Base-by-base conservation (phyloP, 2,797 vertebrate genomes). In the Bradypus variegatus region DNA sequence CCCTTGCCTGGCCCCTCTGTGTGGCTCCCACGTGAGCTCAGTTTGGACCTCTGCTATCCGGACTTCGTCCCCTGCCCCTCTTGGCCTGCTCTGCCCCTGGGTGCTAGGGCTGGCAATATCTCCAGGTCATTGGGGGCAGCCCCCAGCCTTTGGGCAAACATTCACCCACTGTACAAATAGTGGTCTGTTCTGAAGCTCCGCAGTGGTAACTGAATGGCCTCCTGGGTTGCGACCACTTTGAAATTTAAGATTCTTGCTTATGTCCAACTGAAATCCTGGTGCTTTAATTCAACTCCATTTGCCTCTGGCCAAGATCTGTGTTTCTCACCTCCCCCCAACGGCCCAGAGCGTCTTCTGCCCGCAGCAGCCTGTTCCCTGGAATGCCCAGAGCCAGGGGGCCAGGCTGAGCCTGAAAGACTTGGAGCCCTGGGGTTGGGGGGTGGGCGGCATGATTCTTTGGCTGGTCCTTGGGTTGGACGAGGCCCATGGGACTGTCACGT, bases 11-110 rank as follows among this genome's bases (percentile, higher is more conserved):
- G 18, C 75, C 18, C 9, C 27, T 55, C 55, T 14, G 62, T 6
- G 12, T 2, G 23, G 60, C 60, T 23, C 41, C 48, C 6, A 0
- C 2, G 0, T 11, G 48, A 33, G 36, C 69, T 31, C 0, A 0
- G 72, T 18, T 33, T 48, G 76, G 13, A 31, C 33, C 48, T 86
- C 79, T 9, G 45, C n/a, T 18, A 5, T 3, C 10, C 64, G 0
- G 0, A 5, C 55, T n/a, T 67, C 25, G 41, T 67, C 53, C 62
- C 31, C 50, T 16, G 0, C 69, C 70, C 53, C 50, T n/a, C 48
- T 45, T 1, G 1, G 10, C 70, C 53, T 50, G 36, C 70, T 85
- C 21, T 72, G 65, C 38, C 14, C 6, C 79, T 13, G n/a, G 76
- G 25, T 21, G 45, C 58, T 23, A 25, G 38, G 9, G 27, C 86